Conservation (phyloP, 2,113 vertebrate species). For the Neodontobutis hainanensis region DNA sequence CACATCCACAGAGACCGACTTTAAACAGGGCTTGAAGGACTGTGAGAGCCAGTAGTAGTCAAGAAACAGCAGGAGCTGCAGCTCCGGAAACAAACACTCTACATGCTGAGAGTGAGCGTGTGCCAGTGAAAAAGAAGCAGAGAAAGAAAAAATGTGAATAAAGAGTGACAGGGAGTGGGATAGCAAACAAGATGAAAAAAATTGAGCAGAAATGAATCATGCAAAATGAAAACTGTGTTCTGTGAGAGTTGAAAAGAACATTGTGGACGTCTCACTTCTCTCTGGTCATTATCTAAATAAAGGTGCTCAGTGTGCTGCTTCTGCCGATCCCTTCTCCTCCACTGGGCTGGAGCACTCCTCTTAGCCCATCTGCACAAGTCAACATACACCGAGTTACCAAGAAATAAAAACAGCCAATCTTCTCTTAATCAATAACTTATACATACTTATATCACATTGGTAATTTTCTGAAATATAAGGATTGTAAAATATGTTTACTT, state of each 20-base stretch:
- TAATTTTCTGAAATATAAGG: background rate
- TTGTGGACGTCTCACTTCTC: slow-evolving; percentile 83
- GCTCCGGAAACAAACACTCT: slow-evolving; percentile 85
- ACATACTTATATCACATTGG: background rate
- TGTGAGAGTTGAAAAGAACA: slow-evolving; percentile 12
- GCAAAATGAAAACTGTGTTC: slow-evolving; percentile 37
- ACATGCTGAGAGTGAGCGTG: slow-evolving; percentile 79
- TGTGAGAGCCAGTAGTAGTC: slow-evolving; percentile 88
- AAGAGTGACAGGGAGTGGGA: slow-evolving; percentile 17
- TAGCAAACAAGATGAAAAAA: slow-evolving; percentile 47
- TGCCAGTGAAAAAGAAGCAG: slow-evolving; percentile 54
- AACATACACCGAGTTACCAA: background rate
- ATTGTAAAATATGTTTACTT: slow-evolving; percentile 82
- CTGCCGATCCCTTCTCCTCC: slow-evolving; percentile 93
- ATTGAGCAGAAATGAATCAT: slow-evolving; percentile 43
- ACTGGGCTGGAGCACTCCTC: slow-evolving; percentile 95
- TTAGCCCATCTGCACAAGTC: slow-evolving; percentile 88
- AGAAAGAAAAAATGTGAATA: slow-evolving; percentile 50
- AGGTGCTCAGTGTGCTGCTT: slow-evolving; percentile 97
- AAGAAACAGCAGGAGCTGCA: slow-evolving; percentile 88
- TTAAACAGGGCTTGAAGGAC: slow-evolving; percentile 86
- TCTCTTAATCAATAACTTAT: background rate
- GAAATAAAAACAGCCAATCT: background rate
- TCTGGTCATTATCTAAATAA: slow-evolving; percentile 96
- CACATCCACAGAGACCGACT: slow-evolving; percentile 87